Base-by-base conservation (phyloP, 2,797 vertebrate species). In the Heteromormyrus szaboi region DNA sequence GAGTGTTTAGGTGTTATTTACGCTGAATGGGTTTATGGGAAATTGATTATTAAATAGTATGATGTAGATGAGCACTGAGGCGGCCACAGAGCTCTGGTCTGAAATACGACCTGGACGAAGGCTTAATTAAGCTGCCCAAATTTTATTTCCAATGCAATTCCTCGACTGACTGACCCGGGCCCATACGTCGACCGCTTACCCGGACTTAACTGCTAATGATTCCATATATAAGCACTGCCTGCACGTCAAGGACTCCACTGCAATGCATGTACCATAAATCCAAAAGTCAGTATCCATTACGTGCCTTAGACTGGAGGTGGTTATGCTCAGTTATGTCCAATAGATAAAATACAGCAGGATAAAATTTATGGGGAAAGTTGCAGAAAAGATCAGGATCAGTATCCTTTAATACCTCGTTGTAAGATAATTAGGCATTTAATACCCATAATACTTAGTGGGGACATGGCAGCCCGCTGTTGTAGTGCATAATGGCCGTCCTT, bases 401-500 rank as follows among this genome's bases (percentile, higher is more conserved):
- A 76, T 37, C 33, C 33, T 83, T 83, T 44, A 83, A 44, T 44
- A 46, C 72, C 72, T 81, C 14, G 4, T 46, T 46, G 41, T 17
- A 44, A n/a, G 72, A 81, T 65, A 65, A 65, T 65, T 65, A 65
- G 62, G 62, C 62, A 65, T 65, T 65, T 65, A 65, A 65, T 11
- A 9, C 79, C 37, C 41, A n/a, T 83, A 44, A 46, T 44, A 9
- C 79, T 83, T 33, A 50, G 44, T 22, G 37, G 44, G 17, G 37
- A 46, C 41, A 83, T 46, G 19, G 19, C 41, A 41, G n/a, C 6
- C 41, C 8, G 37, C 19, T n/a, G 44, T 48, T 83, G 12, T 4
- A 83, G 44, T 83, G 79, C 37, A n/a, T 41, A 83, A 48, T 48
- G 79, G 79, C 44, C 19, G 84, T 86, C 84, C 84, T 86, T 54